Conservation (phyloP, 2,113 vertebrate species). For the Rhagologus leucostigma region DNA sequence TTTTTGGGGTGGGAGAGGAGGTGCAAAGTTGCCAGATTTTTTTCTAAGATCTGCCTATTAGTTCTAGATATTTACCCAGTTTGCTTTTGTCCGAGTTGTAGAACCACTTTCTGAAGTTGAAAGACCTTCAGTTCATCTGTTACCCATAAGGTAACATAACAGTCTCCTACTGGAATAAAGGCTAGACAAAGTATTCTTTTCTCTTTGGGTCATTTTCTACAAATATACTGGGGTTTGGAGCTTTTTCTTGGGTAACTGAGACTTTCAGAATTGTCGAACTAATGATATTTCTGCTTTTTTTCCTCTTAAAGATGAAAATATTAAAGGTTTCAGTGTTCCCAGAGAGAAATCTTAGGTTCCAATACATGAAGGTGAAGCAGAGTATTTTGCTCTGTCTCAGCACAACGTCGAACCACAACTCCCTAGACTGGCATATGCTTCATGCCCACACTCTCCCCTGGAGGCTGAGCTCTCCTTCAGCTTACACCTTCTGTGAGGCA, state of each 20-base stretch:
- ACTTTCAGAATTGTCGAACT: not conserved
- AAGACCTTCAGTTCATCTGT: not conserved
- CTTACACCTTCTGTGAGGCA: not conserved
- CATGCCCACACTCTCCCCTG: not conserved
- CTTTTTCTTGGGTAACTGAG: not conserved
- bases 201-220: not conserved
- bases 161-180: not conserved
- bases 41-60: not conserved
- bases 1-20: accelerated
- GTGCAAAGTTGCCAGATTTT: not conserved
- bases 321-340: not conserved
- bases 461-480: not conserved
- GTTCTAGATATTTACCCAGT: not conserved
- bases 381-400: not conserved
- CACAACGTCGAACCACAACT: not conserved
- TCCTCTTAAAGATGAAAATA: not conserved
- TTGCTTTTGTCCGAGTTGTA: not conserved
- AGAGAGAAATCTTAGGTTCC: not conserved
- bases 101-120: not conserved
- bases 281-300: not conserved
- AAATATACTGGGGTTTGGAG: not conserved
- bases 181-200: not conserved
- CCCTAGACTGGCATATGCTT: not conserved
- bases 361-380: not conserved
- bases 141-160: not conserved